Evolutionary conservation across 1,140 invertebrate species (phyloP).

Genomic region (Semibalanus balanoides): DNA sequence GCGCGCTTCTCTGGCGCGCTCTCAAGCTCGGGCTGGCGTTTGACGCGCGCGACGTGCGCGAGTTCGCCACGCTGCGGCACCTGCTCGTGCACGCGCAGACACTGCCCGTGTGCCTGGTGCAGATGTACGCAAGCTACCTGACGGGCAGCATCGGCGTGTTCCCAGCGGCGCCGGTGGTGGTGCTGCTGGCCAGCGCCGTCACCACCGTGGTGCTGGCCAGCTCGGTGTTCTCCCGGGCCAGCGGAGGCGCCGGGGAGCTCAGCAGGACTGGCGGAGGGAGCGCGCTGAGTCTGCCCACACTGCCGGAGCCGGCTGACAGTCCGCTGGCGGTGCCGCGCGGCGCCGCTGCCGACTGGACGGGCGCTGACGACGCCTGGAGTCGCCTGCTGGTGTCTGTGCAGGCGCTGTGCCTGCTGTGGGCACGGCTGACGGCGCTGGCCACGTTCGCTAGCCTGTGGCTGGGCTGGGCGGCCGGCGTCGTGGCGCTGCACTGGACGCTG

Average conservation of each 20-base stretch:
- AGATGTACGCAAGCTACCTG: conserved; percentile 11
- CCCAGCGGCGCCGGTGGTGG: conserved; percentile 13
- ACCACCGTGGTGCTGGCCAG: conserved; percentile 14
- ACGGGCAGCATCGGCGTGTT: conserved; percentile 11
- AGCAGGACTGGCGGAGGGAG: neutral
- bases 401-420: conserved; percentile 17
- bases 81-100: conserved; percentile 18
- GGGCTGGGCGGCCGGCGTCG: conserved; percentile 14
- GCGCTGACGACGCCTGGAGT: conserved; percentile 12
- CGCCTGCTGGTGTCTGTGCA: conserved; percentile 17
- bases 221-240: conserved; percentile 11
- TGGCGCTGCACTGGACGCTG: conserved; percentile 15
- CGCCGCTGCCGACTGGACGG: conserved; percentile 4
- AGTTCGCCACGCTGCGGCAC: conserved; percentile 18
- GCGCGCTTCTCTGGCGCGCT: conserved; percentile 18
- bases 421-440: conserved; percentile 16
- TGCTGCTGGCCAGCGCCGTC: conserved; percentile 14
- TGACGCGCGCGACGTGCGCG: conserved; percentile 17
- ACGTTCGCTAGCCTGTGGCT: conserved; percentile 14
- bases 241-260: neutral
- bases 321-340: conserved; percentile 6
- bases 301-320: conserved; percentile 15
- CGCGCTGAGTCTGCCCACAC: conserved; percentile 16
- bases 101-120: conserved; percentile 16
- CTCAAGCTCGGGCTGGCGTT: conserved; percentile 18